Base-by-base conservation (phyloP, 1,140 invertebrate genomes). In the Mya arenaria region DNA sequence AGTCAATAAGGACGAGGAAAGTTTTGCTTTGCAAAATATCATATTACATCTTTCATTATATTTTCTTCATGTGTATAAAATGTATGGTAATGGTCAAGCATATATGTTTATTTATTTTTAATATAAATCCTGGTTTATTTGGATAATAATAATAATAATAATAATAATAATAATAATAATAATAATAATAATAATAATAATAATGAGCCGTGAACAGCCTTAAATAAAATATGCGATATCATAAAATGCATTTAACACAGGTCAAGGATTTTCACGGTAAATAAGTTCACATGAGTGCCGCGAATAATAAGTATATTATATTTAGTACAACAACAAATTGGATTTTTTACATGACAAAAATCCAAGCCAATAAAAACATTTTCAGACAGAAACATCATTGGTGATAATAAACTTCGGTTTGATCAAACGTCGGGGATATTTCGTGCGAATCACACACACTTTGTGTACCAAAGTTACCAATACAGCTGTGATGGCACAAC, bases 381-480 rank as follows among this genome's bases (percentile, higher is more conserved):
- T 17, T 23, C 48, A 52, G 25, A 23, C 48, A 17, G 48, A 52
- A 52, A 52, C 48, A 52, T 52, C 48, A 23, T n/a, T 8, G 48
- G 25, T 52, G 62, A 62, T 75, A 39, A 75, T 75, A 44, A 48
- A 8, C 56, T 17, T 30, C 73, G 56, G 56, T n/a, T 23, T 23
- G n/a, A 63, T 65, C 36, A 63, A 63, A 44, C 15, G 37, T 34
- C 25, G 41, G 30, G 25, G 32, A 37, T 4, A 75, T 48, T 65
- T 36, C 17, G 15, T 34, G 32, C 28, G 62, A 65, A 34, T 34
- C 37, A 56, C 34, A 58, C 58, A 41, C 58, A 72, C 62, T 30
- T 63, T 48, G 8, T n/a, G n/a, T 19, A 48, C 37, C 23, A 62
- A 44, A 34, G 41, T 63, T 56, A 63, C 52, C 23, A 65, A 39